phyloP scores from a whole-genome alignment of 1,140 invertebrate species.

The Cotesia chilonis region DNA sequence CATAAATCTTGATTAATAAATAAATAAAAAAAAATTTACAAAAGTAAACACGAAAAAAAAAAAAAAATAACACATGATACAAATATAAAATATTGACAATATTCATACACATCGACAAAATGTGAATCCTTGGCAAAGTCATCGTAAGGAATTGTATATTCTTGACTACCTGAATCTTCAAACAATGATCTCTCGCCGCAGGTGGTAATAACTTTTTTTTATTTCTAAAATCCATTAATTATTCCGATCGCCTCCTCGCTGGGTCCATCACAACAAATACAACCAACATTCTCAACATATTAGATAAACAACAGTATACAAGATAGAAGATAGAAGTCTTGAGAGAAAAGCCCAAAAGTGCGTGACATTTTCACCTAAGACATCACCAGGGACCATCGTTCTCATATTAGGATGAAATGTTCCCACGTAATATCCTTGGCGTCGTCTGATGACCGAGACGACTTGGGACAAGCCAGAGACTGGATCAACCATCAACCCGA shows the following conservation, averaged over 20 bases:
- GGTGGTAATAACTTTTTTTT: constrained; percentile 29
- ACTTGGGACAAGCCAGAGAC: background rate
- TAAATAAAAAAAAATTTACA: too few relatives aligned
- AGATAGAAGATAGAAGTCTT: background rate
- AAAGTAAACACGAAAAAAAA: too few relatives aligned
- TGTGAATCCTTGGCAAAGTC: background rate
- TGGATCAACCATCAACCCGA: background rate
- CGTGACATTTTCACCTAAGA: constrained; percentile 18
- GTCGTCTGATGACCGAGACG: constrained; percentile 14
- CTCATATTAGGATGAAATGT: background rate
- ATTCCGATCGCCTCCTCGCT: constrained; percentile 18
- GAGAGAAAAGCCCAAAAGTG: background rate
- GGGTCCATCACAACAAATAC: background rate
- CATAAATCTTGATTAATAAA: too few relatives aligned
- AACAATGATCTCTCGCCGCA: constrained; percentile 43
- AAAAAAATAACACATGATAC: too few relatives aligned
- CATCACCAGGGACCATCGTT: constrained; percentile 2
- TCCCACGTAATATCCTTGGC: constrained; percentile 17
- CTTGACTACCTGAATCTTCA: constrained; percentile 44
- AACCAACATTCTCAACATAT: background rate
- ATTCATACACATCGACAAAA: too few relatives aligned
- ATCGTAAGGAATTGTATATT: constrained; percentile 2
- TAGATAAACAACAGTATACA: too few relatives aligned
- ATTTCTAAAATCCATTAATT: constrained; percentile 30
- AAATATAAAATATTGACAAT: too few relatives aligned